Base-by-base conservation (phyloP, 2,797 vertebrate species). In the Phalloptychus januarius region DNA sequence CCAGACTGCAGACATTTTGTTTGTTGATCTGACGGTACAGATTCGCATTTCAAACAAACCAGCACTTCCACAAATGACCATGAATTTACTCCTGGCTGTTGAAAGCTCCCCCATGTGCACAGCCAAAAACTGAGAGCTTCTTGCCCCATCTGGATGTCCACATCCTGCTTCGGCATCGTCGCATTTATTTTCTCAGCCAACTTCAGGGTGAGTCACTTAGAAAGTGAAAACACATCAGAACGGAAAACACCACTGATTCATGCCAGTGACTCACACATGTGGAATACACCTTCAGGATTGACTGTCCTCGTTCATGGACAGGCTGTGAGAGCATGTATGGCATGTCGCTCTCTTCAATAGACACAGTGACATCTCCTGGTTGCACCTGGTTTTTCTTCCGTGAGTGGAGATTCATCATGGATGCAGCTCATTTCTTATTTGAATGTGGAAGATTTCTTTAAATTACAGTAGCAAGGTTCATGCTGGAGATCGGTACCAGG, bases 161-260 rank as follows among this genome's bases (percentile, higher is more conserved):
- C 82, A 91, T 93, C 93, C 90, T 92, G 84, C 74, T 77, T 87
- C 84, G 74, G 93, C 94, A 93, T 83, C 91, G 90, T 89, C 74
- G 72, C 85, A 85, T 76, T 67, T 93, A 93, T 91, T 89, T 89
- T 82, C 72, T 77, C 76, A 87, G 85, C 87, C 76, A 88, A 80
- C 71, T 75, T 40, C 33, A 50, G 73, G 28, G 75, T 93, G 94
- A 94, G 45, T 95, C 94, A 94, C 76, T 90, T 92, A 82, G 88
- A 86, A 83, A 91, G 86, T 81, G 78, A 90, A 92, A 91, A 90
- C 87, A 92, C 90, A 89, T 72, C 86, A 6, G 33, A 80, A 75
- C 46, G 76, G 86, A 91, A 88, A 80, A 83, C 86, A 88, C 63
- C 78, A 83, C 85, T 95, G 93, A 95, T 82, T 96, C 95, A 96